Conservation (phyloP, 1,140 invertebrate genomes). For the Vanessa tameamea region DNA sequence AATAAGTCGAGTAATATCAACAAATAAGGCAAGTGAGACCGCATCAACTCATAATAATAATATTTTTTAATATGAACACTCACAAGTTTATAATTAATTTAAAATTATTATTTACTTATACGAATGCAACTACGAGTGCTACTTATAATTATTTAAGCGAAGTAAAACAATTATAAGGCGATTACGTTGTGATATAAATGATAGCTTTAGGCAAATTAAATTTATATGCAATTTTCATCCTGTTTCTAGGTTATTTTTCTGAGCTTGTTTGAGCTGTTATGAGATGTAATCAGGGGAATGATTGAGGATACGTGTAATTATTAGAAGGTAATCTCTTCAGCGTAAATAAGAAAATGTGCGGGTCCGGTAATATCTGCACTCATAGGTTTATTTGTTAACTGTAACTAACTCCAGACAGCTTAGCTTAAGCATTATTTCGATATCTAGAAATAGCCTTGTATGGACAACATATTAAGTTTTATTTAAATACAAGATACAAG, state of each 20-base stretch:
- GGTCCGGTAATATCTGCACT: conserved; percentile 26
- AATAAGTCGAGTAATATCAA: too few relatives aligned
- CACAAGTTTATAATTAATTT: not conserved
- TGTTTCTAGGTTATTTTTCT: conserved; percentile 12
- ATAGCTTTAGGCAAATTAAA: conserved; percentile 10
- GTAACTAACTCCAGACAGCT: conserved; percentile 29
- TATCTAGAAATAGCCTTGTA: conserved; percentile 1
- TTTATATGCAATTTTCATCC: not conserved
- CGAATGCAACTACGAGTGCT: not conserved
- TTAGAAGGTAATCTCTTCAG: conserved; percentile 28
- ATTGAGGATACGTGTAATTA: conserved; percentile 39
- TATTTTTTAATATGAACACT: too few relatives aligned
- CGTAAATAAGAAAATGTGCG: conserved; percentile 38
- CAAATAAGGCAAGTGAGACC: too few relatives aligned
- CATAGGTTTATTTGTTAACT: conserved; percentile 36
- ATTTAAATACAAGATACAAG: not conserved
- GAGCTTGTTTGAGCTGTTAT: conserved; percentile 28
- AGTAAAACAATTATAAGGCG: conserved; percentile 5
- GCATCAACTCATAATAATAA: too few relatives aligned
- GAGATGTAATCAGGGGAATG: conserved; percentile 22
- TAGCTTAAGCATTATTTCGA: conserved; percentile 8
- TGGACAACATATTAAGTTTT: not conserved
- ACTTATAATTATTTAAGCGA: not conserved
- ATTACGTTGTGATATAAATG: not conserved
- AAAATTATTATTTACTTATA: not conserved